Percentiles rank a stretch among this genome's conserved stretches.
These are phyloP conservation scores for Lonchura striata DNA, from an alignment of 2,113 vertebrate species.

Conservation along the genomic window DNA sequence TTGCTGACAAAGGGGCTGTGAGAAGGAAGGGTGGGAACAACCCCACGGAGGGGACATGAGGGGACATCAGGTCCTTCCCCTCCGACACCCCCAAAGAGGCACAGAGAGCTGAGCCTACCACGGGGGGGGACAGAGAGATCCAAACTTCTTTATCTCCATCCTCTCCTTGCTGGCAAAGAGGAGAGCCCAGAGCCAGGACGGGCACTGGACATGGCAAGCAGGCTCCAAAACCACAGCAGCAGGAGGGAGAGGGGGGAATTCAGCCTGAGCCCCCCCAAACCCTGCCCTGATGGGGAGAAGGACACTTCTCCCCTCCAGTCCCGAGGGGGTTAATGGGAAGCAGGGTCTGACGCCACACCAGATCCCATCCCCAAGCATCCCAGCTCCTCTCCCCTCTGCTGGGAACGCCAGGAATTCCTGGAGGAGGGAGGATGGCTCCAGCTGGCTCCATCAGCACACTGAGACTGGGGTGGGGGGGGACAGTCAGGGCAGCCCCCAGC, in stretches of 20 bases:
- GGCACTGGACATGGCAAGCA: fast-evolving
- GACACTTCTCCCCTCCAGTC: not conserved
- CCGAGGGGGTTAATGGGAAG: not conserved
- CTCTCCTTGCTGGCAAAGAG: not conserved
- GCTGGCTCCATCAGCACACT: not conserved
- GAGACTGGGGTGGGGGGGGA: not conserved
- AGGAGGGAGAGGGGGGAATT: not conserved
- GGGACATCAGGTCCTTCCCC: not conserved
- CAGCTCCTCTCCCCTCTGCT: not conserved
- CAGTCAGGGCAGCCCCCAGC: not conserved
- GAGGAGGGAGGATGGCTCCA: not conserved
- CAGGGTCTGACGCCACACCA: not conserved
- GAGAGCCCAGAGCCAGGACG: not conserved
- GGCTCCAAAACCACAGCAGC: not conserved
- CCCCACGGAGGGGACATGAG: fast-evolving
- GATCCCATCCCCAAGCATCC: not conserved
- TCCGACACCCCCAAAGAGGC: not conserved
- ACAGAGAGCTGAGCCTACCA: not conserved
- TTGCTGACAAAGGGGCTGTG: constrained; percentile 43
- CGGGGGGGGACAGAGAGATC: not conserved
- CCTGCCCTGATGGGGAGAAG: fast-evolving
- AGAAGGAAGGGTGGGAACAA: not conserved
- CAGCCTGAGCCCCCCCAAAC: not conserved
- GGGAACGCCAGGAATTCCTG: constrained; percentile 44
- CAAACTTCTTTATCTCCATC: not conserved